phyloP scores from a whole-genome alignment of 2,113 vertebrate species.

The Okapia johnstoni region DNA sequence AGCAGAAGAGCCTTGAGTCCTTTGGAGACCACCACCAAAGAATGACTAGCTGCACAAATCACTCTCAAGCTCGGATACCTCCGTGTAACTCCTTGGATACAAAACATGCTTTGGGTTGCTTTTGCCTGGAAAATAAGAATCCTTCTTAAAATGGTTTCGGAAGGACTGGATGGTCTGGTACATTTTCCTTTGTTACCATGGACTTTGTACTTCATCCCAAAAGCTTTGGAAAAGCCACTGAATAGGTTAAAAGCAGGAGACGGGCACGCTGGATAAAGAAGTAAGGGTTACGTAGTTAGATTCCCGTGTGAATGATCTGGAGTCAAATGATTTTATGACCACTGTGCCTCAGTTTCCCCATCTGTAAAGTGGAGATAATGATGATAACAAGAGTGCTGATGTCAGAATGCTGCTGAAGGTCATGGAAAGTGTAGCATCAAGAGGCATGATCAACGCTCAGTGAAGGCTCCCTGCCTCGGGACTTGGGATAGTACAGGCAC shows the following conservation, averaged over 20 bases:
- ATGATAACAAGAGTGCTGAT: background rate
- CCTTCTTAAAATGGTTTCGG: background rate
- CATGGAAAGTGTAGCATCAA: background rate
- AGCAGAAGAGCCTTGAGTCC: slow-evolving; percentile 61
- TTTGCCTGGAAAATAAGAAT: background rate
- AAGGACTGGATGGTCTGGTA: background rate
- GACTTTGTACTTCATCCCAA: background rate
- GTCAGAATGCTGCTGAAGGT: background rate
- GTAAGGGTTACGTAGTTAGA: background rate
- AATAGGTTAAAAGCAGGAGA: background rate
- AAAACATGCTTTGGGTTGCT: background rate
- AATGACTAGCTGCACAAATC: slow-evolving; percentile 58
- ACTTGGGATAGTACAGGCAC: accelerated
- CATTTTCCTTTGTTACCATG: background rate
- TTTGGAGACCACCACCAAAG: slow-evolving; percentile 66
- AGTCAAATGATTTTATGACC: background rate
- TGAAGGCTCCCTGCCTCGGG: background rate
- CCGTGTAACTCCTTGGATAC: background rate
- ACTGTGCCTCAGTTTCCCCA: background rate
- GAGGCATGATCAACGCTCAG: background rate
- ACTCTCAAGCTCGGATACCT: background rate
- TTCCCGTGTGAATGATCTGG: background rate
- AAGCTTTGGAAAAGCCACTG: background rate
- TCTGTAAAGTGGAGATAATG: background rate
- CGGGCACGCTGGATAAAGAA: background rate